Conservation (phyloP, 2,113 vertebrate species). For the Thunnus thynnus region DNA sequence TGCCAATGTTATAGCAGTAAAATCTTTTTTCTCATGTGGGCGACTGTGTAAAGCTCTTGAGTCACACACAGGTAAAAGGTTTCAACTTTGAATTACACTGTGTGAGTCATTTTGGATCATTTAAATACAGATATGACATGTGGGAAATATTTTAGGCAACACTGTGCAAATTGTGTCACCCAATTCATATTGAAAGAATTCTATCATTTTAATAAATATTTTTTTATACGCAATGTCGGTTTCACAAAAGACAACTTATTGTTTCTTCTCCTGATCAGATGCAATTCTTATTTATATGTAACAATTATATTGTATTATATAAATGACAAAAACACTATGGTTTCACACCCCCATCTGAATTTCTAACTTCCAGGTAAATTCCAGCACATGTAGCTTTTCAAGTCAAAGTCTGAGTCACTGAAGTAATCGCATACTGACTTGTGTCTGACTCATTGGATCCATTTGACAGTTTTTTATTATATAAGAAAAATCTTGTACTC, state of each 20-base stretch:
- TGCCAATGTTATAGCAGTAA: neutral
- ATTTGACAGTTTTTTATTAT: neutral
- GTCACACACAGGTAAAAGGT: neutral
- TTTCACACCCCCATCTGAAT: neutral
- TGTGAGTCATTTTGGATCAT: neutral
- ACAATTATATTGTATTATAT: neutral
- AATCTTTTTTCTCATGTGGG: neutral
- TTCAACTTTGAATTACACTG: neutral
- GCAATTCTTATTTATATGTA: neutral
- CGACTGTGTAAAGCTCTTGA: neutral
- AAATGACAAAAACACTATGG: neutral
- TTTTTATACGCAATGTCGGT: too few species aligned
- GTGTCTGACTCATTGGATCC: neutral
- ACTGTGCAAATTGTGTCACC: neutral
- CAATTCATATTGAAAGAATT: too few species aligned
- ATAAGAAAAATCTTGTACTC: neutral
- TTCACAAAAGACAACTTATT: too few species aligned
- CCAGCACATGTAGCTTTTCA: neutral
- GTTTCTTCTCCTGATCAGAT: neutral
- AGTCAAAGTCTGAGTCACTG: slow-evolving; percentile 1
- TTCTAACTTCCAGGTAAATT: slow-evolving; percentile 2
- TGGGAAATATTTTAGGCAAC: neutral
- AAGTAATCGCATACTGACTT: neutral
- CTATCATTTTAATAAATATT: too few species aligned
- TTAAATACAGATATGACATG: neutral